Conservation (phyloP, 2,888 invertebrate genomes). For the Rambutsinella grinnellia region DNA sequence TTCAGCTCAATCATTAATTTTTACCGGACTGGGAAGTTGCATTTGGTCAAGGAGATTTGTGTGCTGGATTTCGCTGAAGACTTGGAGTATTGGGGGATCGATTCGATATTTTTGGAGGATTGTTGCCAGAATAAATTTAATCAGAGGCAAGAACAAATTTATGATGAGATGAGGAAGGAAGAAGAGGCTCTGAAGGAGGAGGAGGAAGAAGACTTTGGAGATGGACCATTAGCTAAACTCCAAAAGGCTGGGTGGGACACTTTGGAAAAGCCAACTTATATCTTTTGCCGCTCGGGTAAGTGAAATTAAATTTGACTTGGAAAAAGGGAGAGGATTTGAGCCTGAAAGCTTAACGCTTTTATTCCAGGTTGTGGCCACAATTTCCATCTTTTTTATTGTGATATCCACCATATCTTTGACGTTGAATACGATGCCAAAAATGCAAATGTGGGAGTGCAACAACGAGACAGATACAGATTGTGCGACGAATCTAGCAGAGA, state of each 20-base stretch:
- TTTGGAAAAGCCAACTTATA: conserved; percentile 83
- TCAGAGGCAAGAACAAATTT: conserved; percentile 74
- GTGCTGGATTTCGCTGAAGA: conserved; percentile 59
- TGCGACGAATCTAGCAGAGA: conserved; percentile 16
- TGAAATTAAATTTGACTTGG: conserved; percentile 6
- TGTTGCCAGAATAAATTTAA: conserved; percentile 56
- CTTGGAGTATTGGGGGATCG: conserved; percentile 60
- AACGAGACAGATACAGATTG: conserved; percentile 61
- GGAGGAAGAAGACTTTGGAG: conserved; percentile 96
- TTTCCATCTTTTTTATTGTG: conserved; percentile 72
- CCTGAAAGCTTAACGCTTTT: too few relatives aligned
- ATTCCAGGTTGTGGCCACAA: conserved; percentile 70
- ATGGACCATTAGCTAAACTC: conserved; percentile 93
- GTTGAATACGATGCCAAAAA: conserved; percentile 71
- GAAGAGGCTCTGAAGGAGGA: conserved; percentile 86
- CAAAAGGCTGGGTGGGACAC: conserved; percentile 98
- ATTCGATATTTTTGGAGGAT: conserved; percentile 51
- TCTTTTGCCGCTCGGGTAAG: conserved; percentile 97
- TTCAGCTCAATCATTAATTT: conserved; percentile 69
- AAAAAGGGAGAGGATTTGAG: neutral
- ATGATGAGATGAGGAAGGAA: conserved; percentile 57
- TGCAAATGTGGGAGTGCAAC: conserved; percentile 68
- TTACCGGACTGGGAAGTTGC: conserved; percentile 48
- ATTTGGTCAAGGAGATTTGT: conserved; percentile 53
- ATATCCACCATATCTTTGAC: conserved; percentile 72